Evolutionary conservation across 2,888 invertebrate species (phyloP), one percentile per base, ranked within the genome.

Genomic region (Nephrocerus scutellatus): DNA sequence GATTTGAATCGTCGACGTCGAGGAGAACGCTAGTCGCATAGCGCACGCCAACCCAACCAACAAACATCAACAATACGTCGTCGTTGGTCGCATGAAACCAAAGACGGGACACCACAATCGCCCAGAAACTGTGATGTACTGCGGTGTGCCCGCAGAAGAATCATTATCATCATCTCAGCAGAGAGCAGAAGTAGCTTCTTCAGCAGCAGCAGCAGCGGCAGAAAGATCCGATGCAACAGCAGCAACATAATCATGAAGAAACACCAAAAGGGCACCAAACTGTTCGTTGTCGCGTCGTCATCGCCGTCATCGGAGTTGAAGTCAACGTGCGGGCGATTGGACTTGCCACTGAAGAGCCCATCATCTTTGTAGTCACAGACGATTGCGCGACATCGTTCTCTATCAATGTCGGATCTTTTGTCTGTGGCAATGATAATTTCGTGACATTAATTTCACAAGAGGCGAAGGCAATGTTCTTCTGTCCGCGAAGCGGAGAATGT

Each of bases 361-460:
- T 29, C 18, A 30, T 24, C 39, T 36, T 35, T 35, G 32, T 42
- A 13, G 41, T 48, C 45, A 42, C 47, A 47, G 48, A 48, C 44
- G 42, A 41, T 36, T 41, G 32, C 36, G 36, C 36, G 41, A 36
- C 37, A 37, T 37, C 9, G 3, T 30, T 25, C 34, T 26, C 48
- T 50, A 48, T 53, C 53, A 41, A 41, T 32, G 51, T 47, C 52
- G 50, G 48, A 52, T 51, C 50, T 53, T 50, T 51, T 51, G 50
- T 49, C 44, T 46, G 46, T 36, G 39, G 34, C 46, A 52, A 55
- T 56, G 55, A 55, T 57, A 53, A 55, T 56, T 55, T 56, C 57
- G 57, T 56, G 57, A 57, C 57, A 55, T 53, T 55, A 54, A 52
- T 54, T 51, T 47, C 36, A 13, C 36, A 3, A 18, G 39, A 39